Evolutionary conservation across 2,113 vertebrate species (phyloP), one percentile per base, ranked within the genome.

Genomic region (Dicaeum eximium): DNA sequence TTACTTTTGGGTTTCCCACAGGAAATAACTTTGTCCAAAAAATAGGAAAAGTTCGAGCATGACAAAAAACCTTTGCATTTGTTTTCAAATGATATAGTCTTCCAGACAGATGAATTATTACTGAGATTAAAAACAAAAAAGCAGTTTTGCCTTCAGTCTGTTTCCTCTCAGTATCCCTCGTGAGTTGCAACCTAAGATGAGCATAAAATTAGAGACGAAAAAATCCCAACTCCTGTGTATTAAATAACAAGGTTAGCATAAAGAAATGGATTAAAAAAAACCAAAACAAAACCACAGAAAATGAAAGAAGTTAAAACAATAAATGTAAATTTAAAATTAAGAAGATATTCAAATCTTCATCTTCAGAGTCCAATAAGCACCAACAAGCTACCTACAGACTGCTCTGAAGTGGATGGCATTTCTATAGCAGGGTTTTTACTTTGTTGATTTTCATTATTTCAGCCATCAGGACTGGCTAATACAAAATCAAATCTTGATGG

Each of bases 141-240:
- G 0, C 20, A 42, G 70, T 57, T 67, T 51, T 21, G 5, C 23
- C 44, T 80, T 78, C 47, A 60, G 1, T 23, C 27, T 42, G 3
- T 28, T 82, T 91, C 6, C 5, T 45, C 20, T 47, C 23, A 56
- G 22, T 21, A 67, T 24, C 15, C 13, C 27, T 58, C 8, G 1
- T 15, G 27, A 58, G 3, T 7, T 65, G 22, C 11, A 57, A 44
- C 3, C 8, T 7, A 37, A 71, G 60, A 40, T 22, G 6, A 79
- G 9, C 28, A 67, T 28, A 33, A 71, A 50, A 91, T 7, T 40
- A 31, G 5, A 60, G 19, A 74, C 40, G 4, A 25, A 50, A 64
- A 42, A 7, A 7, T 0, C 0, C 3, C 16, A 42, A 44, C 1
- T 48, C 66, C 21, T 11, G 8, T 35, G 3, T 45, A 57, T 31